Base-by-base conservation (phyloP, 1,140 invertebrate genomes). In the Drosophila bifasciata region DNA sequence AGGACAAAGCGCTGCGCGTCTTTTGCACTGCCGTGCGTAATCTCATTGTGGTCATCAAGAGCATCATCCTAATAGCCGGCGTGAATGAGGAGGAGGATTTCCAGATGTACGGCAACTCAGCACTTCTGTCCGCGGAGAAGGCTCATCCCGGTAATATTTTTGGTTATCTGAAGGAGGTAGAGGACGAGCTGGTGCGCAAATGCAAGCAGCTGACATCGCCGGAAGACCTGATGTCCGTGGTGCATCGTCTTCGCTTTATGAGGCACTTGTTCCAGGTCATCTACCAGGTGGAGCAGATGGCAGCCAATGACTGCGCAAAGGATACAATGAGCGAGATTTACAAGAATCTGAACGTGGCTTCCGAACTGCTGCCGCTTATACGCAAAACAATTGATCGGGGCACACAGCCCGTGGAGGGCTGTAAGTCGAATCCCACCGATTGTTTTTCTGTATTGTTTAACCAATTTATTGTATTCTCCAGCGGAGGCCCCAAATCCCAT, bases 21-120 rank as follows among this genome's bases (percentile, higher is more conserved):
- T 99, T 98, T 91, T 97, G 95, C 89, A 95, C 97, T 74, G 94
- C 95, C 62, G 94, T 98, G 46, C 95, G 99, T 72, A 99, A 99
- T 93, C 93, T 98, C 36, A 95, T 99, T 55, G 97, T 98, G 90
- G 93, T 97, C 39, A 97, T 99, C 51, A 95, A 96, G 91, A 96
- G 98, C 77, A 96, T 96, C 90, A 96, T 98, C 71, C 96, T 96
- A 76, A 95, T 96, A 86, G 96, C 96, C n/a, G 93, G 95, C 88
- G 96, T 97, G 9, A 97, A 96, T 92, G 96, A 97, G 92, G 97
- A 99, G 92, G 98, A 99, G 93, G 98, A 99, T 91, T 99, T 99
- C 92, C 97, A 99, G 92, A 95, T 90, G 19, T 91, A 97, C 25
- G 96, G 97, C 91, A 95, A 96, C 15, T 99, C 98, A 92, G 97